A percentile compares a stretch with the other conserved stretches of the same genome.
These are phyloP conservation scores for Drosophila vallismaia DNA, from an alignment of 2,888 invertebrate species.

Conservation along the genomic window DNA sequence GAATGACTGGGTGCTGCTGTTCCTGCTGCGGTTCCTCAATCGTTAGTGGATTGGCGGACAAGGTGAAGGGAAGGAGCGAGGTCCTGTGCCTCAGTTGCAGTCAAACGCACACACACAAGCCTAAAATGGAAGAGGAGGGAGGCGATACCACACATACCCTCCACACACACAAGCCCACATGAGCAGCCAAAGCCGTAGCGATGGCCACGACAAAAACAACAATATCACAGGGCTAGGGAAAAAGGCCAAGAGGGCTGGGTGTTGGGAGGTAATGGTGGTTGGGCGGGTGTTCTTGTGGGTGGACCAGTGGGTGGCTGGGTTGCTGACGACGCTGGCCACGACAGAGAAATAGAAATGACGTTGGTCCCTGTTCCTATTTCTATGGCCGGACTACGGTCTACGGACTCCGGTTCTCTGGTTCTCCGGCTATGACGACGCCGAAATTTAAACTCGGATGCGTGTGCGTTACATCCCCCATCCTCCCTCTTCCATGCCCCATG, in stretches of 20 bases:
- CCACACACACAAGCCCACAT: slow-evolving; percentile 55
- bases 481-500: too few species aligned
- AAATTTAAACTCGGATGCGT: slow-evolving; percentile 71
- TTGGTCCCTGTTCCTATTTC: slow-evolving; percentile 46
- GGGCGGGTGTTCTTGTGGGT: background rate
- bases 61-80: slow-evolving; percentile 29
- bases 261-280: too few species aligned
- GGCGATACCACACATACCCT: slow-evolving; percentile 21
- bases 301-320: slow-evolving; percentile 15
- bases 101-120: slow-evolving; percentile 42
- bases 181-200: slow-evolving; percentile 77
- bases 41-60: slow-evolving; percentile 52
- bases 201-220: slow-evolving; percentile 57
- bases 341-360: slow-evolving; percentile 53
- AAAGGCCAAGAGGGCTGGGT: slow-evolving; percentile 10
- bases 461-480: slow-evolving; percentile 52
- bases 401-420: slow-evolving; percentile 36
- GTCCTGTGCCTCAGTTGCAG: slow-evolving; percentile 72
- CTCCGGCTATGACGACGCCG: slow-evolving; percentile 54
- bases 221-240: slow-evolving; percentile 36
- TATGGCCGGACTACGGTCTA: slow-evolving; percentile 32
- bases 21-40: slow-evolving; percentile 58
- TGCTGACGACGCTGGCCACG: slow-evolving; percentile 50
- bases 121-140: slow-evolving; percentile 13
- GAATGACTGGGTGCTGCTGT: slow-evolving; percentile 60